phyloP scores from a whole-genome alignment of 2,113 vertebrate genomes.

The Melanostigma gelatinosum region DNA sequence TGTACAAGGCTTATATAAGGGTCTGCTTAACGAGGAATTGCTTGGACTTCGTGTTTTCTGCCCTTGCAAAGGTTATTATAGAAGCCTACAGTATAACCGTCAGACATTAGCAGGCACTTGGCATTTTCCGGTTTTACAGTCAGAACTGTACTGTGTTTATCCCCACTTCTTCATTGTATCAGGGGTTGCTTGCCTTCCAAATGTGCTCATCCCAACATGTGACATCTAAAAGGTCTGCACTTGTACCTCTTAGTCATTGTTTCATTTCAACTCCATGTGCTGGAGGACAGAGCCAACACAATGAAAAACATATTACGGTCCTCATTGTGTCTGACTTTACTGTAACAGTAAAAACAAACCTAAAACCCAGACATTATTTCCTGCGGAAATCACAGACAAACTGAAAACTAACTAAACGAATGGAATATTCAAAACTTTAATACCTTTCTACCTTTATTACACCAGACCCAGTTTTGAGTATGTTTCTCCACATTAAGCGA shows the following conservation, averaged over 20 bases:
- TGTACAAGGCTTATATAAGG: slow-evolving; percentile 69
- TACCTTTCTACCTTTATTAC: neutral
- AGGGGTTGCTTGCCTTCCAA: too few relatives aligned
- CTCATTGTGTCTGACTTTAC: neutral
- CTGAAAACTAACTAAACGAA: neutral
- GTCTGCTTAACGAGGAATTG: slow-evolving; percentile 47
- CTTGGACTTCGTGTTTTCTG: slow-evolving; percentile 13
- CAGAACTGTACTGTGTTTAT: too few relatives aligned
- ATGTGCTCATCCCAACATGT: neutral
- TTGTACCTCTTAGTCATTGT: neutral
- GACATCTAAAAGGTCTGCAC: neutral
- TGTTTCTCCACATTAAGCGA: slow-evolving; percentile 10
- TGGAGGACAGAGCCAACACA: neutral
- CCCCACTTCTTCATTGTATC: too few relatives aligned
- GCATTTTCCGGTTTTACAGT: too few relatives aligned
- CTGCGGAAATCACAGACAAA: neutral
- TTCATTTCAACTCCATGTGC: neutral
- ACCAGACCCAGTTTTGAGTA: neutral
- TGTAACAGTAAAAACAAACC: neutral
- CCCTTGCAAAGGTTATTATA: slow-evolving; percentile 2
- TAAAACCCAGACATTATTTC: neutral
- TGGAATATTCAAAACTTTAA: too few relatives aligned
- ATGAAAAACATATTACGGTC: neutral
- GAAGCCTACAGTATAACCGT: too few relatives aligned
- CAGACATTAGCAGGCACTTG: too few relatives aligned